A percentile compares a stretch with the other conserved stretches of the same genome.
phyloP scores from a whole-genome alignment of 2,888 invertebrate genomes.

The Drosophila eohydei region DNA sequence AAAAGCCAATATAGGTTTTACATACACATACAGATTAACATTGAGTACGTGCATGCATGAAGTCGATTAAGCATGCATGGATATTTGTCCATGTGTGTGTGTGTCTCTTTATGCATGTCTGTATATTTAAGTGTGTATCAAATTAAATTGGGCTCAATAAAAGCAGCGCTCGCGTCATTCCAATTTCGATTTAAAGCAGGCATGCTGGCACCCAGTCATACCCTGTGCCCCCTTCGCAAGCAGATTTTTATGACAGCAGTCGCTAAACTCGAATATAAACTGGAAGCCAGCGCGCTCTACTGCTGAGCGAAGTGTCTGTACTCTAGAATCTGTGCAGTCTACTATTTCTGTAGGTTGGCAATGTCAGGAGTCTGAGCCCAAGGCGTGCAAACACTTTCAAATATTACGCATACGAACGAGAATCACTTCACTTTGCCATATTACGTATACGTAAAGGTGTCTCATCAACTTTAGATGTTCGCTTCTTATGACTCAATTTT shows the following conservation, averaged over 20 bases:
- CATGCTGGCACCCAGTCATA: slow-evolving; percentile 12
- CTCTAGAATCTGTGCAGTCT: background rate
- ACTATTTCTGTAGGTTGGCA: background rate
- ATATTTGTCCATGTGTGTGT: background rate
- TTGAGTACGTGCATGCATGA: slow-evolving; percentile 13
- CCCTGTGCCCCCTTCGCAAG: slow-evolving; percentile 11
- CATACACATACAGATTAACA: slow-evolving; percentile 14
- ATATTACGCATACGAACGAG: background rate
- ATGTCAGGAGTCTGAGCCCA: background rate
- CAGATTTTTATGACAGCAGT: slow-evolving; percentile 24
- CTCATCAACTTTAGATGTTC: no score
- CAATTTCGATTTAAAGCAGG: slow-evolving; percentile 25
- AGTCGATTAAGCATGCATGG: slow-evolving; percentile 12
- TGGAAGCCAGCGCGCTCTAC: background rate
- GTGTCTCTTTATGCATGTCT: background rate
- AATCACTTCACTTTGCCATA: background rate
- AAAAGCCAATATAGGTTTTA: slow-evolving; percentile 11
- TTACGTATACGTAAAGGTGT: background rate
- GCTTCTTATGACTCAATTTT: no score
- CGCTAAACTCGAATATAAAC: slow-evolving; percentile 31
- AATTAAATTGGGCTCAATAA: slow-evolving; percentile 63
- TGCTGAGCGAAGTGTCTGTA: background rate
- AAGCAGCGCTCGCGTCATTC: slow-evolving; percentile 39
- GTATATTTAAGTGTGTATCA: slow-evolving; percentile 24
- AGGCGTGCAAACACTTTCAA: no score